phyloP scores from a whole-genome alignment of 2,888 invertebrate genomes.

The Chaetogeoica ovagalla region DNA sequence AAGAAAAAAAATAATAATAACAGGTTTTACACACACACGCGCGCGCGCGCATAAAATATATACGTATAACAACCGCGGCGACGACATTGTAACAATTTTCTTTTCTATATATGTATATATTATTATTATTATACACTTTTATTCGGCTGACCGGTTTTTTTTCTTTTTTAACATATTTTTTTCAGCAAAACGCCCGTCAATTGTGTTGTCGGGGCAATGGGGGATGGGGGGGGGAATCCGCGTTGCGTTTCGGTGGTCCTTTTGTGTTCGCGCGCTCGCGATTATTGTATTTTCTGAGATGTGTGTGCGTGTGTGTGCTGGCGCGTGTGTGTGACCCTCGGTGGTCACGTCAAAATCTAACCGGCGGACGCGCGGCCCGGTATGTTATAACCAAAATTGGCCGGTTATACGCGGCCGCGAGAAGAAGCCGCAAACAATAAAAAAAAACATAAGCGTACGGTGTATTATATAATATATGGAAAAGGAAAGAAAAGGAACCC shows the following conservation, averaged over 20 bases:
- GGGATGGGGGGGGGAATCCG: conserved; percentile 37
- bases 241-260: conserved; percentile 35
- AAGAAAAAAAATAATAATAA: conserved; percentile 33
- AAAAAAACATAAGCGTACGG: background rate
- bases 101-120: background rate
- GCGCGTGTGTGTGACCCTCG: conserved; percentile 38
- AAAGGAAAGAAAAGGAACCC: conserved; percentile 31
- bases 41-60: background rate
- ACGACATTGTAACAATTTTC: conserved; percentile 53
- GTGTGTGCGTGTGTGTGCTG: background rate
- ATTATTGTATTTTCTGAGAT: conserved; percentile 35
- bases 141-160: conserved; percentile 46
- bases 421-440: conserved; percentile 51
- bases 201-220: conserved; percentile 13
- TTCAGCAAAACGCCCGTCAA: conserved; percentile 34
- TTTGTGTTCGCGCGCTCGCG: conserved; percentile 44
- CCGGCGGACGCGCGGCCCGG: conserved; percentile 50
- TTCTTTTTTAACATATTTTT: conserved; percentile 48
- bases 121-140: no score
- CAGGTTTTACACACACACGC: conserved; percentile 37
- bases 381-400: conserved; percentile 47
- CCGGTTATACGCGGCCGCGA: conserved; percentile 28
- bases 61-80: background rate
- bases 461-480: no score
- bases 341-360: conserved; percentile 44